A percentile compares a stretch with the other conserved stretches of the same genome.
These are phyloP conservation scores for Drosophila koepferae DNA, from an alignment of 2,888 invertebrate species.

Conservation along the genomic window DNA sequence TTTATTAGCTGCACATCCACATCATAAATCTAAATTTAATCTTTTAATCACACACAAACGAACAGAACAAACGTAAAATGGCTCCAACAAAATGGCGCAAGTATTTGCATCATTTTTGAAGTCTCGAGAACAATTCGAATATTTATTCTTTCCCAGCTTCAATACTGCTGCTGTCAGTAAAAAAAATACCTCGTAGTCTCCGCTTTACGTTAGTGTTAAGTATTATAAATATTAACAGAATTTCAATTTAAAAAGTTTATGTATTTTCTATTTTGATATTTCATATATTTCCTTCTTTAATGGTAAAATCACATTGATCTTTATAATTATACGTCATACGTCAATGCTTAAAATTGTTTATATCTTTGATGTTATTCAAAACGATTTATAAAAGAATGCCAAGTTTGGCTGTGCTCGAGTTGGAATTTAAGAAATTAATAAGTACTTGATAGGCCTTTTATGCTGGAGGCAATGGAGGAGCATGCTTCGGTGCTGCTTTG, in stretches of 20 bases:
- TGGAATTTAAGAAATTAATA: neutral
- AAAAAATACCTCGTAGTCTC: neutral
- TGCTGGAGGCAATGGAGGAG: neutral
- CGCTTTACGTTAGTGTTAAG: no score
- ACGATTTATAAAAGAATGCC: neutral
- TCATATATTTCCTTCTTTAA: no score
- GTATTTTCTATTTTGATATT: no score
- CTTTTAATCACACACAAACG: constrained; percentile 10
- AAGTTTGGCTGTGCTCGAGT: neutral
- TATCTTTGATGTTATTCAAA: neutral
- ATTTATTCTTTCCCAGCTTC: neutral
- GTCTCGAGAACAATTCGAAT: neutral
- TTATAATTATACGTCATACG: no score
- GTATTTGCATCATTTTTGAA: neutral
- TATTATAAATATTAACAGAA: no score
- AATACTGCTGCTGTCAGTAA: neutral
- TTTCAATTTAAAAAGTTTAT: no score
- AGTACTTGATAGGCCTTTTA: neutral
- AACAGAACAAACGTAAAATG: neutral
- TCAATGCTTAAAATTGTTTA: no score
- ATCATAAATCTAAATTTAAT: constrained; percentile 13
- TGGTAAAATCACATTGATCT: no score
- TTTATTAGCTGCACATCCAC: constrained; percentile 20
- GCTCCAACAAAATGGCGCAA: neutral
- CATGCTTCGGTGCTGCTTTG: neutral